Conservation (phyloP, 2,113 vertebrate species). For the Brachirus orientalis region DNA sequence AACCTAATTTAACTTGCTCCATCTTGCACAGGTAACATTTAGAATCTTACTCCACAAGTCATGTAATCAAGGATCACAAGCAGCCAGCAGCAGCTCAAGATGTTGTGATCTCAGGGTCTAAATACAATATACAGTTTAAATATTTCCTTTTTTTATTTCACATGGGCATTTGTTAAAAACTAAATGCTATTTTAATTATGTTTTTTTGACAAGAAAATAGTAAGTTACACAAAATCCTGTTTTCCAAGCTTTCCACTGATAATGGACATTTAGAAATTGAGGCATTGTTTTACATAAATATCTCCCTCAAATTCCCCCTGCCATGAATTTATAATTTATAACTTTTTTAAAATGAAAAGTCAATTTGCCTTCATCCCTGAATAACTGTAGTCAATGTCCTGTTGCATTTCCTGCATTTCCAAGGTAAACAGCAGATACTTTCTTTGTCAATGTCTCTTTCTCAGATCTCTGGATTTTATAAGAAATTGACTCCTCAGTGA, state of each 20-base stretch:
- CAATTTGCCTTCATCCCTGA: slow-evolving; percentile 10
- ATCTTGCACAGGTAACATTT: slow-evolving; percentile 1
- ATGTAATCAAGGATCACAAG: neutral
- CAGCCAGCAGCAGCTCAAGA: slow-evolving; percentile 9
- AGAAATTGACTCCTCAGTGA: slow-evolving; percentile 21
- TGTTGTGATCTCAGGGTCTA: neutral
- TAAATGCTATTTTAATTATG: neutral
- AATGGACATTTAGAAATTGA: too few relatives aligned
- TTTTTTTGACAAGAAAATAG: neutral
- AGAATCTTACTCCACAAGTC: neutral
- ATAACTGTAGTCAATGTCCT: slow-evolving; percentile 25
- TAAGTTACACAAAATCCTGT: too few relatives aligned
- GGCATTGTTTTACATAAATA: slow-evolving; percentile 39
- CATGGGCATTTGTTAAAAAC: too few relatives aligned
- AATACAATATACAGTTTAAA: neutral
- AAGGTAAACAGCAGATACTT: slow-evolving; percentile 3
- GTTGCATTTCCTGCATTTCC: slow-evolving; percentile 25
- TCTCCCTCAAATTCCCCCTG: slow-evolving; percentile 12
- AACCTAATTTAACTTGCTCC: slow-evolving; percentile 9
- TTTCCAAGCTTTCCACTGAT: too few relatives aligned
- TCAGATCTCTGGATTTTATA: slow-evolving; percentile 24
- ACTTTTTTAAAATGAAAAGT: too few relatives aligned
- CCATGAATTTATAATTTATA: too few relatives aligned
- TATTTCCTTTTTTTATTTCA: too few relatives aligned
- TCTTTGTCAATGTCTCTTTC: slow-evolving; percentile 28